Base-by-base conservation (phyloP, 2,888 invertebrate species). In the Tuberolachnus salignus region DNA sequence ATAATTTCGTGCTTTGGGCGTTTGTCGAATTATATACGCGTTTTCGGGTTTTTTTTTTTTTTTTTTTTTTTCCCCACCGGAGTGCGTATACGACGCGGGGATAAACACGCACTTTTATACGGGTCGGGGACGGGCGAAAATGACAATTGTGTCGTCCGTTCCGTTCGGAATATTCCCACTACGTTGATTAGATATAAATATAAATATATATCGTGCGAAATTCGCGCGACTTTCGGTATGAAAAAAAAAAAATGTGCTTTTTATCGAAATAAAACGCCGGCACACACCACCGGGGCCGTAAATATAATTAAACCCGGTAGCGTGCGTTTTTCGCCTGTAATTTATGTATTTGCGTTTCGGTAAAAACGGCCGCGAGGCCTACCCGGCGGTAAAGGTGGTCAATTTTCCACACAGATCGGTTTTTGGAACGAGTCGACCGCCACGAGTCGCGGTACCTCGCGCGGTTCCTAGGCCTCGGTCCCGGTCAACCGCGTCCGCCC, bases 1-100 rank as follows among this genome's bases (percentile, higher is more conserved):
- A 57, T 78, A 67, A 78, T 78, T 78, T 78, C 49, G 67, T 21
- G 16, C 9, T 59, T 66, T 23, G 23, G 70, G 44, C 71, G n/a
- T 74, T 64, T 66, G 55, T 23, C 57, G 46, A 78, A 78, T 53
- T n/a, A 59, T 66, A 0, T 42, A 57, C 26, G 13, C 14, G 19
- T 19, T 13, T 19, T 9, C n/a, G 9, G 10, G 10, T 8, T 53
- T 19, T n/a, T n/a, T n/a, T n/a, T n/a, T n/a, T n/a, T n/a, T n/a
- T n/a, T n/a, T n/a, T n/a, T n/a, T n/a, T n/a, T n/a, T 42, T 21
- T 44, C 64, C n/a, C n/a, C 26, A 21, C n/a, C n/a, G n/a, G n/a
- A 64, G 21, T 51, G 16, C 51, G 3, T 2, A 3, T 63, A 67
- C 3, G 42, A 67, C 23, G 16, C 46, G 34, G 63, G 66, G 55